Percentiles rank a stretch among this genome's conserved stretches.
These are phyloP conservation scores for Sesamia nonagrioides DNA, from an alignment of 1,140 invertebrate species.

Conservation along the genomic window DNA sequence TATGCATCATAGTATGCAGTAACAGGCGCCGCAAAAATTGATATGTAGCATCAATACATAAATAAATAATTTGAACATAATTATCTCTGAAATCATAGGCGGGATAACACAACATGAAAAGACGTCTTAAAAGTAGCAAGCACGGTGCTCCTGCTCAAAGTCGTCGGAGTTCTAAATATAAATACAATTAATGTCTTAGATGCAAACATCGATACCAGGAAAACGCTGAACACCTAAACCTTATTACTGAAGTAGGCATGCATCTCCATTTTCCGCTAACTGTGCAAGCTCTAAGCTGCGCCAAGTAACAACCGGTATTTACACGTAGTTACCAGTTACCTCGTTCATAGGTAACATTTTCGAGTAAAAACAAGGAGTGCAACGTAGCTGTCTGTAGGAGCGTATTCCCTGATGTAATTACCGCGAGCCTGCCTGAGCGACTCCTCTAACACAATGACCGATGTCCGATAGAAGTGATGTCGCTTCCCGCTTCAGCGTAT, in stretches of 20 bases:
- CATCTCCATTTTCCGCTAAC: constrained; percentile 19
- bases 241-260: not conserved
- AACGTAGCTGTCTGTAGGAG: constrained; percentile 53
- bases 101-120: no score
- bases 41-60: no score
- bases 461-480: constrained; percentile 57
- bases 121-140: not conserved
- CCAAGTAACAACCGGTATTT: constrained; percentile 33
- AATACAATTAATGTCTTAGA: not conserved
- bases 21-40: no score
- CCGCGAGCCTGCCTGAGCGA: constrained; percentile 70
- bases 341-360: constrained; percentile 46
- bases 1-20: no score
- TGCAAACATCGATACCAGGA: not conserved
- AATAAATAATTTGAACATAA: no score
- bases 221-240: constrained; percentile 11
- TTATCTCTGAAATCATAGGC: no score
- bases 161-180: not conserved
- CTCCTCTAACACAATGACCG: constrained; percentile 78
- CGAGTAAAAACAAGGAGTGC: constrained; percentile 64
- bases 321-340: constrained; percentile 31
- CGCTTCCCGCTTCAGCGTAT: constrained; percentile 53
- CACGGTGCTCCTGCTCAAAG: not conserved
- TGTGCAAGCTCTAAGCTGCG: constrained; percentile 25
- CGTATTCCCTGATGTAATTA: constrained; percentile 85